Conservation (phyloP, 2,113 vertebrate genomes). For the Mola mola region DNA sequence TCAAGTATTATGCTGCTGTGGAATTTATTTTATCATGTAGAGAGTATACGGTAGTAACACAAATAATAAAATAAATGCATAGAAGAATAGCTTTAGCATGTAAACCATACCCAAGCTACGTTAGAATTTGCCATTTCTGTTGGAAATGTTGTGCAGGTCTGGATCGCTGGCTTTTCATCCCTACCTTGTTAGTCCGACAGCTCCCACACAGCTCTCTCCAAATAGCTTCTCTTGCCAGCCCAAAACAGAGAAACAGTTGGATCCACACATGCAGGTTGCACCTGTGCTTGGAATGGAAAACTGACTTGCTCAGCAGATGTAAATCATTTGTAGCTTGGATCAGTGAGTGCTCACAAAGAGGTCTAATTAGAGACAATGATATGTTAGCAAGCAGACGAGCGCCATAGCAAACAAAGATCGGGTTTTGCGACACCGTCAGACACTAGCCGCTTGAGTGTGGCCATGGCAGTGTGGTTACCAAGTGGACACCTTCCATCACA, state of each 20-base stretch:
- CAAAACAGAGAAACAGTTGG: conserved; percentile 8
- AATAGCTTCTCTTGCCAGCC: conserved; percentile 2
- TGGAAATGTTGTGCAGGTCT: conserved; percentile 14
- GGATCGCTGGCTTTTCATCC: conserved; percentile 16
- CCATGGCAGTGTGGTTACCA: conserved; percentile 17
- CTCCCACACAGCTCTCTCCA: conserved; percentile 25
- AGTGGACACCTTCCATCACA: conserved; percentile 39
- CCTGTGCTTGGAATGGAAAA: conserved; percentile 3
- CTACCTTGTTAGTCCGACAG: conserved; percentile 31
- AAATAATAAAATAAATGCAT: neutral
- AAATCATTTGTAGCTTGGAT: neutral
- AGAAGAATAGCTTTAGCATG: neutral
- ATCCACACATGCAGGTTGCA: neutral
- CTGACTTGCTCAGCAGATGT: conserved; percentile 4
- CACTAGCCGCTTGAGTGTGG: no score
- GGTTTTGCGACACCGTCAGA: no score
- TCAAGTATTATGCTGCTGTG: no score
- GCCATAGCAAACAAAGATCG: no score
- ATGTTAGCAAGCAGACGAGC: no score
- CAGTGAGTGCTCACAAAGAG: neutral
- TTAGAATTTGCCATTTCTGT: neutral
- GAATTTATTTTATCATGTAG: no score
- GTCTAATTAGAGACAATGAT: neutral
- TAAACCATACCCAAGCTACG: neutral
- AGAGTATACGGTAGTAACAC: no score